Evolutionary conservation across 1,140 invertebrate genomes (phyloP).

Genomic region (Drosophila quadrilineata): DNA sequence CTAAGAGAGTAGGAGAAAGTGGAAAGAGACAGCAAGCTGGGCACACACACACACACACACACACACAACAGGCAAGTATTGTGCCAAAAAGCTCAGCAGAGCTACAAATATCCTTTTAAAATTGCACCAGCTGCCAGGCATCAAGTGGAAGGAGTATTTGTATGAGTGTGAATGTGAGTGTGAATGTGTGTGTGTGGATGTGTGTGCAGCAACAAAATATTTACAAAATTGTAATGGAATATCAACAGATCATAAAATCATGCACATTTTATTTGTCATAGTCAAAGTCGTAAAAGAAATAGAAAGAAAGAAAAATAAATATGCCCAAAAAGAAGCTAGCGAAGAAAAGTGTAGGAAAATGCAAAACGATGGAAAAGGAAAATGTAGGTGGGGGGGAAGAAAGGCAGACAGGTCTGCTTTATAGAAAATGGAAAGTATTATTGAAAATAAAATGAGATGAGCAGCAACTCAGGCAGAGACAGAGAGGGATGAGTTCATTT

Average conservation of each 20-base stretch:
- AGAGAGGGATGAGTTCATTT: conserved; percentile 56
- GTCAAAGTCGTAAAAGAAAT: conserved; percentile 69
- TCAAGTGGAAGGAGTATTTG: conserved; percentile 37
- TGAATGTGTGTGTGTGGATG: conserved; percentile 48
- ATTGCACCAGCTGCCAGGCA: conserved; percentile 29
- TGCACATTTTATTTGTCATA: conserved; percentile 80
- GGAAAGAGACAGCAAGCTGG: background rate
- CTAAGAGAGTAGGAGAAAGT: background rate
- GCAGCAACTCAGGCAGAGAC: background rate
- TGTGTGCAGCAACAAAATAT: conserved; percentile 71
- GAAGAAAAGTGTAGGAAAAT: conserved; percentile 3
- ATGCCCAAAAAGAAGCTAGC: too few relatives aligned
- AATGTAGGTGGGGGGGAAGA: too few relatives aligned
- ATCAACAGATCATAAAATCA: conserved; percentile 80
- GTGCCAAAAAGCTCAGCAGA: conserved; percentile 63
- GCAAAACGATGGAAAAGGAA: background rate
- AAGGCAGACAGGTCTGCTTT: background rate
- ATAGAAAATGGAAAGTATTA: conserved; percentile 48
- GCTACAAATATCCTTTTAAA: conserved; percentile 68
- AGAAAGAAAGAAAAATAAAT: conserved; percentile 37
- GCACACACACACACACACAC: background rate
- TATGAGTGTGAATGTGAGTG: conserved; percentile 72
- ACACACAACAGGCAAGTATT: conserved; percentile 46
- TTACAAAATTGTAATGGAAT: conserved; percentile 80
- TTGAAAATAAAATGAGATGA: conserved; percentile 62